A percentile compares a stretch with the other conserved stretches of the same genome.
phyloP scores from a whole-genome alignment of 1,140 invertebrate species.

The Solen grandis region DNA sequence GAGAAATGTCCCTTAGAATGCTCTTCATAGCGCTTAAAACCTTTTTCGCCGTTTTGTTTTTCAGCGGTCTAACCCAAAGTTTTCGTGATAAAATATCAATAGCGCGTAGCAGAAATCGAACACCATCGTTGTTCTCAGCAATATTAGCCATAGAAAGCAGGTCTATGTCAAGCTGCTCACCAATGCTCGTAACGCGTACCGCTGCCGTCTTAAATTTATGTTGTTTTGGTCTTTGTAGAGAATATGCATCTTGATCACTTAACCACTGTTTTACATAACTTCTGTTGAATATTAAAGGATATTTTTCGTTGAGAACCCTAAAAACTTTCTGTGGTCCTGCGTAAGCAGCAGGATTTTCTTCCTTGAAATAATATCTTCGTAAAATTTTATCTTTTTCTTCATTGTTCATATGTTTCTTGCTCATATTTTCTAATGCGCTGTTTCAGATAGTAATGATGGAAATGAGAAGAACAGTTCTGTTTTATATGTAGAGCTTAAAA shows the following conservation, averaged over 20 bases:
- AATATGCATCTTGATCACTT: slow-evolving; percentile 22
- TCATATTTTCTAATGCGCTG: no score
- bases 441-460: no score
- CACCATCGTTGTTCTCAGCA: slow-evolving; percentile 23
- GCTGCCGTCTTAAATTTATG: slow-evolving; percentile 15
- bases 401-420: no score
- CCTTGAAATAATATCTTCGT: neutral
- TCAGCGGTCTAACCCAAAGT: slow-evolving; percentile 53
- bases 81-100: slow-evolving; percentile 52
- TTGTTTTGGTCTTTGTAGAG: slow-evolving; percentile 5
- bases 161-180: slow-evolving; percentile 31
- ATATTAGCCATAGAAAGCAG: slow-evolving; percentile 32
- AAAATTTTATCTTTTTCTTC: neutral
- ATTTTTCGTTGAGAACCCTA: slow-evolving; percentile 2
- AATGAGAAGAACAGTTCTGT: no score
- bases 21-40: slow-evolving; percentile 43
- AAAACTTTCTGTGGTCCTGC: slow-evolving; percentile 4
- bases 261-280: slow-evolving; percentile 10
- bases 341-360: slow-evolving; percentile 20
- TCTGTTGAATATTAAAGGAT: slow-evolving; percentile 2
- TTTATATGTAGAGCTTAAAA: no score
- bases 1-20: slow-evolving; percentile 11
- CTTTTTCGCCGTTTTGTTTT: slow-evolving; percentile 50
- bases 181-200: slow-evolving; percentile 2
- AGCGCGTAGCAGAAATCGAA: slow-evolving; percentile 44